Conservation (phyloP, 2,113 vertebrate genomes). For the Cynocephalus volans region DNA sequence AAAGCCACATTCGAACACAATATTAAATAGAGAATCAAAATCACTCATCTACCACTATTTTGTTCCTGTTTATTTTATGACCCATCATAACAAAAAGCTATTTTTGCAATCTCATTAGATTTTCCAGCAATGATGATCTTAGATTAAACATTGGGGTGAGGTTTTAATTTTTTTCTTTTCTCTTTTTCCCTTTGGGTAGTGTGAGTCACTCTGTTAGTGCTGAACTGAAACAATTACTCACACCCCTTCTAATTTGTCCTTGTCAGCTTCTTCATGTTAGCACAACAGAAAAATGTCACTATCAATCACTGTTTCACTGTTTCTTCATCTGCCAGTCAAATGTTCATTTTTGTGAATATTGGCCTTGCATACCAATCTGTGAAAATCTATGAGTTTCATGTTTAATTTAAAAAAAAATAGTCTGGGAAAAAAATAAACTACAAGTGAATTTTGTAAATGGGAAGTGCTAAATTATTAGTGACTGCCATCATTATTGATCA, state of each 20-base stretch:
- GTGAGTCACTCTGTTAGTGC: background rate
- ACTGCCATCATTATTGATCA: background rate
- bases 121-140: constrained; percentile 73
- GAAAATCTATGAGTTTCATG: background rate
- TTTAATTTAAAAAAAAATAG: constrained; percentile 51
- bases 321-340: background rate
- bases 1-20: constrained; percentile 74
- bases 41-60: constrained; percentile 81
- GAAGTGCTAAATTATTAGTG: background rate
- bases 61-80: constrained; percentile 85
- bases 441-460: background rate
- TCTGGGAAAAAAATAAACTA: background rate
- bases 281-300: background rate
- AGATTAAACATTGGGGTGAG: constrained; percentile 76
- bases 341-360: background rate
- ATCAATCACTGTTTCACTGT: background rate
- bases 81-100: constrained; percentile 82
- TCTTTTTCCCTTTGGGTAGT: background rate
- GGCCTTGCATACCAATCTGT: background rate
- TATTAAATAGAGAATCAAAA: constrained; percentile 82
- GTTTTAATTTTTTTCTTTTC: background rate
- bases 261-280: constrained; percentile 20
- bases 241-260: background rate
- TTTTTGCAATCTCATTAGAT: constrained; percentile 86
- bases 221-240: constrained; percentile 53